Percentiles rank a stretch among this genome's conserved stretches.
Evolutionary conservation across 2,888 invertebrate genomes (phyloP).

Genomic region (Callyntrura guangdongensis): DNA sequence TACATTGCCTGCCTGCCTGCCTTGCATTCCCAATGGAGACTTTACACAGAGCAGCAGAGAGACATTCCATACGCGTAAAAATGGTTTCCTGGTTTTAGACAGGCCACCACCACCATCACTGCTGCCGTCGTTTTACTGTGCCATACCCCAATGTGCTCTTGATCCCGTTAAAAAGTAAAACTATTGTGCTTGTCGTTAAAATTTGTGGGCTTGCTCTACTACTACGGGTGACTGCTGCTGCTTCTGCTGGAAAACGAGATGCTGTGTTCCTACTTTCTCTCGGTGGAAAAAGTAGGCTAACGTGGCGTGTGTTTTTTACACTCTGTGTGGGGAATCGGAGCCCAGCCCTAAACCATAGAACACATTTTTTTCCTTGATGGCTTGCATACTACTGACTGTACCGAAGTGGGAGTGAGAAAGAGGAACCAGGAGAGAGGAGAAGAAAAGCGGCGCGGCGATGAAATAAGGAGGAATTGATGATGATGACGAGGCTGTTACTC

Average conservation of each 20-base stretch:
- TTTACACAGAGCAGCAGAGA: background rate
- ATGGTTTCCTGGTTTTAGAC: constrained; percentile 17
- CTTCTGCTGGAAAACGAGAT: constrained; percentile 36
- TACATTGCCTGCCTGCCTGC: background rate
- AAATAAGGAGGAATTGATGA: constrained; percentile 48
- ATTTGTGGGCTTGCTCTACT: background rate
- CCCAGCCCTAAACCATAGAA: background rate
- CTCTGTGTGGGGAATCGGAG: background rate
- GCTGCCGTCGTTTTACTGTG: background rate
- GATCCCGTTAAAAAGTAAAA: constrained; percentile 19
- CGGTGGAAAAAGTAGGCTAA: constrained; percentile 33
- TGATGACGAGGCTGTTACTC: background rate
- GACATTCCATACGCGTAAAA: constrained; percentile 26
- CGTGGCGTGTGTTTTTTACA: background rate
- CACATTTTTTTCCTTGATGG: constrained; percentile 6
- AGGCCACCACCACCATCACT: background rate
- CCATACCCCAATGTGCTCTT: constrained; percentile 18
- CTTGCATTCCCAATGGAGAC: background rate
- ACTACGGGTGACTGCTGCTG: background rate
- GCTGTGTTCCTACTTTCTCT: constrained; percentile 22
- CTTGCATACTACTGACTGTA: constrained; percentile 5
- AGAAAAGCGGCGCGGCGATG: background rate
- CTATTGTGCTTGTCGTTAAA: background rate
- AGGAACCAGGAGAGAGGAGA: constrained; percentile 16
- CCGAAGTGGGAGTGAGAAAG: background rate